Base-by-base conservation (phyloP, 2,113 vertebrate species). In the Myrmecophaga tridactyla region DNA sequence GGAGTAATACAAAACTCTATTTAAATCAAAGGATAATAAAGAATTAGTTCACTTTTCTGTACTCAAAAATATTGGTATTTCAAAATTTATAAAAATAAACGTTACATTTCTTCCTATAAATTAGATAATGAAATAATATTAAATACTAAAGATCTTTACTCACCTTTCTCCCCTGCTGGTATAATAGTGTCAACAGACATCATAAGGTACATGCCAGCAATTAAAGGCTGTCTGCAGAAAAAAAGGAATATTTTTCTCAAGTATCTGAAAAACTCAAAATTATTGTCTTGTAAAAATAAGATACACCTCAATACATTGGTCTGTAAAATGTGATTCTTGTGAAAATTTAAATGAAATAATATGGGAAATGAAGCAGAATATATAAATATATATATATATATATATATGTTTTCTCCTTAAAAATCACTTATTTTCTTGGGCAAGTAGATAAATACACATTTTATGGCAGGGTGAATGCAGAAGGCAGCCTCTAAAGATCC, bases 131-230 rank as follows among this genome's bases (percentile, higher is more conserved):
- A 92, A 27, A 34, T 29, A 41, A 8, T 41, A 9, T 72, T 75
- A 94, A 94, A 94, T 36, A 86, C 0, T 39, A 3, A 67, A 29
- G 15, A 9, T 36, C 34, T 94, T 1, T 1, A 96, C 97, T 98
- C 94, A 99, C 99, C 99, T 98, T 97, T 99, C 92, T 99, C 99
- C 25, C 99, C 99, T 77, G 99, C 98, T 73, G 98, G 99, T 97
- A 99, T 99, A 48, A 99, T 98, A 1, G 99, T 99, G 94, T 99
- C 98, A 94, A 99, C 97, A 89, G 99, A 99, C 99, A 99, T 99
- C 97, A 99, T 98, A 94, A 99, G 99, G 98, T 99, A 99, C 94
- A 99, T 99, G 96, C 99, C 99, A 89, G 99, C 99, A 97, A 99
- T 99, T 98, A 99, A 99, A 53, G 99, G 99, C 97, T 99, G 99